A percentile compares a stretch with the other conserved stretches of the same genome.
phyloP scores from a whole-genome alignment of 2,888 invertebrate species.

The Stenodema calcarata region DNA sequence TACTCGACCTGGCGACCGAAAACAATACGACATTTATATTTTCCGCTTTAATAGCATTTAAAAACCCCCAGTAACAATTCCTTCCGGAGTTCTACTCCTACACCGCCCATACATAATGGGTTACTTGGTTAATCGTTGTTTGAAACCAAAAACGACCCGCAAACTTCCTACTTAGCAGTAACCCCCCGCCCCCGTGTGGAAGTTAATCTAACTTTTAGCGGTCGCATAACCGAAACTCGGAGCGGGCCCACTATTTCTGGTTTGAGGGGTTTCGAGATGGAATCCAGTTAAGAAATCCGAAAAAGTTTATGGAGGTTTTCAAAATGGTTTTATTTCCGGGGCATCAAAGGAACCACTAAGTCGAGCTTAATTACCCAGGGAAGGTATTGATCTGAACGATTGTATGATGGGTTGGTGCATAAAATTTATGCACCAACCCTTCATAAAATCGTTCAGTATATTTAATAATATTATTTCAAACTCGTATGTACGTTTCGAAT shows the following conservation, averaged over 20 bases:
- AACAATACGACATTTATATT: too few relatives aligned
- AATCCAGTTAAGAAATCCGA: background rate
- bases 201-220: background rate
- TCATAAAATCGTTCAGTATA: too few relatives aligned
- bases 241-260: background rate
- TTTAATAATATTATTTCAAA: too few relatives aligned
- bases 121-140: background rate
- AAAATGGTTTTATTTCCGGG: background rate
- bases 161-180: background rate
- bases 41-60: too few relatives aligned
- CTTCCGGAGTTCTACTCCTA: background rate
- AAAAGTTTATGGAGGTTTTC: background rate
- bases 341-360: background rate
- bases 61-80: too few relatives aligned
- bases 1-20: too few relatives aligned
- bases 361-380: too few relatives aligned
- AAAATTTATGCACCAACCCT: too few relatives aligned
- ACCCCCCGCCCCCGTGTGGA: background rate
- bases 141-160: background rate
- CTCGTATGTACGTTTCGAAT: too few relatives aligned
- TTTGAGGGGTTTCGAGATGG: background rate
- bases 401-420: too few relatives aligned
- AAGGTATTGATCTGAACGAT: too few relatives aligned
- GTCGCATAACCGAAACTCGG: background rate
- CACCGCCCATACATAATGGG: background rate